Percentiles rank a stretch among this genome's conserved stretches.
These are phyloP conservation scores for Oreochromis niloticus DNA, from an alignment of 2,113 vertebrate species.

Conservation along the genomic window DNA sequence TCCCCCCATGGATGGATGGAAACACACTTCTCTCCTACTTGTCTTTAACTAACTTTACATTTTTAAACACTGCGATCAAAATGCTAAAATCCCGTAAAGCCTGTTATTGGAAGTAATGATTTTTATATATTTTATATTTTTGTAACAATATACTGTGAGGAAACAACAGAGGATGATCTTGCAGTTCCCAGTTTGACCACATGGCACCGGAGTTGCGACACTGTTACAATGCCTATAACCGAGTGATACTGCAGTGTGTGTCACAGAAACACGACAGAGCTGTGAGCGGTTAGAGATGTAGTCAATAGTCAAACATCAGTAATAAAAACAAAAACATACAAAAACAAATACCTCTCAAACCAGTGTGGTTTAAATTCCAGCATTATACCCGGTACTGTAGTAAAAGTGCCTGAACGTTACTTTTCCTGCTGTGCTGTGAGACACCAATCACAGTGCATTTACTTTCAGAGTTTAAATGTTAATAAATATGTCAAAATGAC, in stretches of 20 bases:
- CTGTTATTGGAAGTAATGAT: background rate
- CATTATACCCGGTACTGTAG: background rate
- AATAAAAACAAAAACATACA: background rate
- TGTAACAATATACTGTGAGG: background rate
- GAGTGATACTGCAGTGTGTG: background rate
- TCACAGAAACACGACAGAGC: background rate
- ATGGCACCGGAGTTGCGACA: background rate
- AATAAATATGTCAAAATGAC: background rate
- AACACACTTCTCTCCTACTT: background rate
- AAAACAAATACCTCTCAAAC: background rate
- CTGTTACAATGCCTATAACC: background rate
- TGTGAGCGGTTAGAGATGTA: background rate
- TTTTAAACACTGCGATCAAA: background rate
- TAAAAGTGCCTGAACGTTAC: background rate
- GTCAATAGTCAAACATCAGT: background rate
- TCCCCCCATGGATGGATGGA: background rate
- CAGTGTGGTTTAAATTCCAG: background rate
- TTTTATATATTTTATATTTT: background rate
- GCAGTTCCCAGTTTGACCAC: background rate
- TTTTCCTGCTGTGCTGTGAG: background rate
- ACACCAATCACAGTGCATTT: background rate
- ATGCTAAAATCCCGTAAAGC: background rate
- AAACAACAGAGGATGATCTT: background rate
- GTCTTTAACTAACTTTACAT: background rate
- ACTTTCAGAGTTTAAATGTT: background rate